Conservation (phyloP, 1,140 invertebrate genomes). For the Rhagoletis zephyria region DNA sequence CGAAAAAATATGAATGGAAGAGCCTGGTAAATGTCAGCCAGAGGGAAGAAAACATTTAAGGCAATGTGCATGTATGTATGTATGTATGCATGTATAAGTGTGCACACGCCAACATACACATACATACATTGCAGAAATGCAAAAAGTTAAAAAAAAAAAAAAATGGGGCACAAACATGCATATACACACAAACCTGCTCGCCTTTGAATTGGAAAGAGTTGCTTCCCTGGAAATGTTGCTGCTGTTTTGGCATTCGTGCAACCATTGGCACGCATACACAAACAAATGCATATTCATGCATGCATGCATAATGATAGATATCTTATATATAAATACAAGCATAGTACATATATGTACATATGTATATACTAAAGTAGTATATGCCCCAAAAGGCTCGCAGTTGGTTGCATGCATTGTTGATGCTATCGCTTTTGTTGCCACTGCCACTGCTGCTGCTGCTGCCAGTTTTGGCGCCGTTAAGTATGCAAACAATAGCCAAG, state of each 20-base stretch:
- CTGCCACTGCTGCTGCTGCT: background rate
- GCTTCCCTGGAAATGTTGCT: background rate
- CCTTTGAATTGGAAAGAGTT: background rate
- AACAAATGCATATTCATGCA: background rate
- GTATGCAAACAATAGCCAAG: conserved; percentile 51
- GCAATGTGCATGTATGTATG: background rate
- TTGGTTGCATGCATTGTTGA: conserved; percentile 6
- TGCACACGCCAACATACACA: background rate
- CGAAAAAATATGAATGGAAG: conserved; percentile 12
- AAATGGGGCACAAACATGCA: background rate
- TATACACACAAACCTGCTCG: conserved; percentile 3
- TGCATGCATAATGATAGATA: background rate
- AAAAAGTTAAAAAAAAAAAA: too few relatives aligned
- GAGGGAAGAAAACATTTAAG: conserved; percentile 24
- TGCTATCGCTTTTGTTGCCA: background rate
- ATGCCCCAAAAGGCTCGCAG: background rate
- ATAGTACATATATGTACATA: too few relatives aligned
- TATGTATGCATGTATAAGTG: background rate
- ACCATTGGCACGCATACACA: background rate
- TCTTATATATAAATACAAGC: too few relatives aligned
- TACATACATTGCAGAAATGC: too few relatives aligned
- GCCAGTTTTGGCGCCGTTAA: conserved; percentile 31
- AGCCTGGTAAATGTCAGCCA: conserved; percentile 31
- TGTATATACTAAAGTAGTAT: too few relatives aligned
- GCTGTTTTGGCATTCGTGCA: conserved; percentile 1